Base-by-base conservation (phyloP, 2,113 vertebrate genomes). In the Sarotherodon lohbergeri region DNA sequence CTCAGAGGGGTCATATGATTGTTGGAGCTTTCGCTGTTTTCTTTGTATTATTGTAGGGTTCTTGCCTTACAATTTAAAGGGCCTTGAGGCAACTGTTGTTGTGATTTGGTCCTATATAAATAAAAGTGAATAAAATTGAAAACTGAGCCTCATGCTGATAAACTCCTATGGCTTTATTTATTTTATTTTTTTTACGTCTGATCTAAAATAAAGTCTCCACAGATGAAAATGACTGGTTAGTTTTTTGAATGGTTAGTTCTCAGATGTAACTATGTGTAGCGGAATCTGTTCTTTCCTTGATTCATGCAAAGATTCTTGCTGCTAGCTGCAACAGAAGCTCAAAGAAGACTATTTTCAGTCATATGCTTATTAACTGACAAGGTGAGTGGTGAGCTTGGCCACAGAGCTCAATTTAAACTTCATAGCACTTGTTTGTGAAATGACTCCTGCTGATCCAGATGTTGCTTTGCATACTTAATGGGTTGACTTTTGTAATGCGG, bases 191-290 rank as follows among this genome's bases (percentile, higher is more conserved):
- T 16, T 43, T 16, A 43, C 0, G 0, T 24, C 13, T 43, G 3
- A 43, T 16, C 36, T 43, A 71, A 43, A 43, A 24, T 71, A 71
- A 71, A 24, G n/a, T 68, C 63, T 68, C 11, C 63, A 22, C 63
- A 5, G 36, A 68, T 68, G 63, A 41, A 41, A 22, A 41, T 9
- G 36, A 68, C 36, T 43, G 66, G 3, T 8, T 13, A 1, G 4
- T 22, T 24, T 41, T 43, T 22, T 61, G 57, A 61, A 0, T 34
- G 59, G 0, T 63, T 63, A 22, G 36, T 43, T 71, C 61, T 39
- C 34, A 41, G 63, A 68, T 68, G 11, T 7, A 68, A 41, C 19
- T 56, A 4, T 11, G 11, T 29, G 16, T 6, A 50, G 0, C 3
- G 43, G 27, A 50, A 78, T 32, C 17, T 19, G 7, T 78, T 78